Base-by-base conservation (phyloP, 1,140 invertebrate species). In the Catajapyx aquilonaris region DNA sequence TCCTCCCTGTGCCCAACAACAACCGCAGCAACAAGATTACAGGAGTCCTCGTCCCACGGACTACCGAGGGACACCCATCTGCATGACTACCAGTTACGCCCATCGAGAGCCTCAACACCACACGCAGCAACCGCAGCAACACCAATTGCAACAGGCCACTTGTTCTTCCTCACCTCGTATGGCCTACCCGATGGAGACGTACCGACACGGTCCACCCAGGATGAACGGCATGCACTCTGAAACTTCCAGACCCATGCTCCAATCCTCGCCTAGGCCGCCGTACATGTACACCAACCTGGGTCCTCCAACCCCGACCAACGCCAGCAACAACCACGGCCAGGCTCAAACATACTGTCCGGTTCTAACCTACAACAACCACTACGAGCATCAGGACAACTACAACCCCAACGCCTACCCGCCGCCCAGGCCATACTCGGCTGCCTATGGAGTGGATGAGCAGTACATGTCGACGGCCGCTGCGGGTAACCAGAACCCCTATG, bases 271-370 rank as follows among this genome's bases (percentile, higher is more conserved):
- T 16, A 13, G 40, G 33, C 22, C 30, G 21, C 11, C 22, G 17
- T 21, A 36, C n/a, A 36, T 41, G 32, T 39, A 32, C 19, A 31
- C 41, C 15, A 35, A 40, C 28, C 39, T 34, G 33, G 34, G 32
- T 36, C 38, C 38, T 20, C 32, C 23, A 21, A 35, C 25, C 20
- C 25, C 40, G 19, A 35, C 32, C 11, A 41, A 43, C 38, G 40
- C 40, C 25, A 32, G 17, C 20, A 41, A 48, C 30, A 46, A 44
- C 39, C 44, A 44, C 35, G 46, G 42, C 34, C 47, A 41, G 13
- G 7, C 7, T 9, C 7, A 28, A 7, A 28, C 7, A 9, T 28
- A 28, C 23, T 28, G 43, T 41, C 21, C 40, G 40, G 30, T 42
- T 39, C n/a, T n/a, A n/a, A n/a, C n/a, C n/a, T n/a, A n/a, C n/a